Conservation (phyloP, 23 tunicate genomes). For the Aplidium turbinatum region DNA sequence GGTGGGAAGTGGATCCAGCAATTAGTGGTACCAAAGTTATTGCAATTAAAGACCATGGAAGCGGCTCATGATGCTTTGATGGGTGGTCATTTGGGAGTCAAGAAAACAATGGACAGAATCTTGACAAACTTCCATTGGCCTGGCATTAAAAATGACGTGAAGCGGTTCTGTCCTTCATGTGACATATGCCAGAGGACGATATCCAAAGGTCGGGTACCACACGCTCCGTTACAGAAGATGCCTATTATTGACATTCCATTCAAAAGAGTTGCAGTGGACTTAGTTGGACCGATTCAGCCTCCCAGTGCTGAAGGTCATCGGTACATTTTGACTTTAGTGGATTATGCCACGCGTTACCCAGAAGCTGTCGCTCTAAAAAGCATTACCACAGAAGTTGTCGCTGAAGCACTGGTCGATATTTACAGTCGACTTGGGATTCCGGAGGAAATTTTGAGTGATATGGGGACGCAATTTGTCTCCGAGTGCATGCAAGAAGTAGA, state of each 20-base stretch:
- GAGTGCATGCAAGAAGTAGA: conserved; percentile 15
- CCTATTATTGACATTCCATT: conserved; percentile 31
- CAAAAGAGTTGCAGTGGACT: conserved; percentile 35
- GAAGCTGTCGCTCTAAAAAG: conserved; percentile 36
- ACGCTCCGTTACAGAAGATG: conserved; percentile 22
- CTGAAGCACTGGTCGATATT: conserved; percentile 28
- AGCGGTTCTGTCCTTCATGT: conserved; percentile 20
- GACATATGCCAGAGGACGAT: conserved; percentile 31
- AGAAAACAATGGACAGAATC: conserved; percentile 35
- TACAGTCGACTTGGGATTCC: conserved; percentile 31
- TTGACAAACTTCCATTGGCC: conserved; percentile 27
- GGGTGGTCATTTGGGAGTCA: conserved; percentile 44
- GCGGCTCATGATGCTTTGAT: conserved; percentile 36
- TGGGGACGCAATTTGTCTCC: conserved; percentile 23
- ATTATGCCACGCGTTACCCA: conserved; percentile 39
- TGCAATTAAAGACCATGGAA: conserved; percentile 12
- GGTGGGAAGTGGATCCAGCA: no score
- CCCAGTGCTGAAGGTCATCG: conserved; percentile 30
- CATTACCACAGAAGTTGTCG: conserved; percentile 35
- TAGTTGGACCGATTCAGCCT: conserved; percentile 35
- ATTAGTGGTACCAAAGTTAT: no score
- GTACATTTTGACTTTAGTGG: conserved; percentile 25
- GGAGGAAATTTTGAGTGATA: conserved; percentile 22
- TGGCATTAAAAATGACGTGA: conserved; percentile 10
- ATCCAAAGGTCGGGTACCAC: conserved; percentile 1